Percentiles rank a stretch among this genome's conserved stretches.
Evolutionary conservation across 2,797 vertebrate species (phyloP).

Genomic region (Momotus momota): DNA sequence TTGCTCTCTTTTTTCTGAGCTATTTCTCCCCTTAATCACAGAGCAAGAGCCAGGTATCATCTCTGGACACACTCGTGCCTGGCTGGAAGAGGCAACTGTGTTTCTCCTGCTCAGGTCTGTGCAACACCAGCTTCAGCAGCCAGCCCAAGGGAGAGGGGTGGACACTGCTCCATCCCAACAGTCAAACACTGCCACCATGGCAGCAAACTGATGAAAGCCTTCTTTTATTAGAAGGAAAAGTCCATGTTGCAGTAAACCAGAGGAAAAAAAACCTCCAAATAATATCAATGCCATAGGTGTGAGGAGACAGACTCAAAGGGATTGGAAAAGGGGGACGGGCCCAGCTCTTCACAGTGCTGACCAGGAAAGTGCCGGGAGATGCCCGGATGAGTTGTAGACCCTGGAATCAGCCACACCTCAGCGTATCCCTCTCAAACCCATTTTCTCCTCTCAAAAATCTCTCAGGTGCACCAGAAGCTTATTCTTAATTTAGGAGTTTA

Average conservation of each 20-base stretch:
- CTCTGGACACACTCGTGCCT: background rate
- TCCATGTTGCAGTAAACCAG: background rate
- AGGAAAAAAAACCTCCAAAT: background rate
- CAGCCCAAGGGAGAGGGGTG: background rate
- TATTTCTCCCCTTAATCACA: background rate
- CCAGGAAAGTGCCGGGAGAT: background rate
- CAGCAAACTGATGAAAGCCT: background rate
- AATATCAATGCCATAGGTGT: background rate
- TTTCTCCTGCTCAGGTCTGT: background rate
- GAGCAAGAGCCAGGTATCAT: background rate
- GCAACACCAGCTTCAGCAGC: background rate
- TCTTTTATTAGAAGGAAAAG: background rate
- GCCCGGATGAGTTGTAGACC: background rate
- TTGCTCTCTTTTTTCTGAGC: background rate
- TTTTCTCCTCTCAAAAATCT: background rate
- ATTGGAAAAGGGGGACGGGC: rapidly evolving
- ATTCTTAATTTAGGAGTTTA: background rate
- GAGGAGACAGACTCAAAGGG: background rate
- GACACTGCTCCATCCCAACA: background rate
- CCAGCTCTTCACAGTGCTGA: background rate
- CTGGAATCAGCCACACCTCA: background rate
- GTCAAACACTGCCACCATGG: background rate
- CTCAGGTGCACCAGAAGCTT: background rate
- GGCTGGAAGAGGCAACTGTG: background rate
- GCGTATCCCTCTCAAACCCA: background rate